phyloP scores from a whole-genome alignment of 2,797 vertebrate genomes.

The Acanthopagrus latus region DNA sequence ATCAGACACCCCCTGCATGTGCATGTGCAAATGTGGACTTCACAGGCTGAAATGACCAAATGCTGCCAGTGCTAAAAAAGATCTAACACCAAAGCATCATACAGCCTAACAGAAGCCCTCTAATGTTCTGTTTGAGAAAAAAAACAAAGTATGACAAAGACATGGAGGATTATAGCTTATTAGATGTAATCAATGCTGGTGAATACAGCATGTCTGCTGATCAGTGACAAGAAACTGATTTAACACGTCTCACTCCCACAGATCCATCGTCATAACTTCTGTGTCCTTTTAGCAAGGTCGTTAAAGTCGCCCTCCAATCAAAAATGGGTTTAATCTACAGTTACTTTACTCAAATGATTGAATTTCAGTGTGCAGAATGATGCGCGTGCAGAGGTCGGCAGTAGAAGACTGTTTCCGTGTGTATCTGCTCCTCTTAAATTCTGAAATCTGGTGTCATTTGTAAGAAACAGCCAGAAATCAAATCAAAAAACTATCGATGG shows the following conservation, averaged over 20 bases:
- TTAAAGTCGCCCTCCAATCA: neutral
- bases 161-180: neutral
- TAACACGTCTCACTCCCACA: too few relatives aligned
- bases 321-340: constrained; percentile 7
- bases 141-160: neutral
- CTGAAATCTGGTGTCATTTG: too few relatives aligned
- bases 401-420: neutral
- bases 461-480: too few relatives aligned
- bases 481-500: too few relatives aligned
- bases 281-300: neutral
- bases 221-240: too few relatives aligned
- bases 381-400: constrained; percentile 4
- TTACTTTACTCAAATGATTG: constrained; percentile 9
- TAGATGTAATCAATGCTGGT: neutral
- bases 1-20: constrained; percentile 47
- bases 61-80: constrained; percentile 17
- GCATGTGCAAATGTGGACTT: constrained; percentile 39
- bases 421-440: neutral
- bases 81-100: neutral
- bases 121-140: neutral
- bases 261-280: neutral
- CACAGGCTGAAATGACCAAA: constrained; percentile 46
- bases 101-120: neutral
- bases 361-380: constrained; percentile 18
- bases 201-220: neutral